phyloP scores from a whole-genome alignment of 1,140 invertebrate genomes.

The Coptotermes formosanus region DNA sequence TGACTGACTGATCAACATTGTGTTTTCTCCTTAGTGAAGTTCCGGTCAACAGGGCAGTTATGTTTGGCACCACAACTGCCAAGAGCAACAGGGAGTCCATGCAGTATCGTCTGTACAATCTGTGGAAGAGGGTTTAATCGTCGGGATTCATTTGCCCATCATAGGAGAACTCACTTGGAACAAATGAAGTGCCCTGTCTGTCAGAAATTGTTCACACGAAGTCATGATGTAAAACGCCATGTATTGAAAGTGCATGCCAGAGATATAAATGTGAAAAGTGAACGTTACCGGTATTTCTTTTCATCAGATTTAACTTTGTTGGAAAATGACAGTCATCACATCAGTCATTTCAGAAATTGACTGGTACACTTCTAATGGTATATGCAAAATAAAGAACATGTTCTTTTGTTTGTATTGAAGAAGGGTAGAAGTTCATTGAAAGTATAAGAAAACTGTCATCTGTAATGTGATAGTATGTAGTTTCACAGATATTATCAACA shows the following conservation, averaged over 20 bases:
- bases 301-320: not conserved
- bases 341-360: not conserved
- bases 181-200: slow-evolving; percentile 54
- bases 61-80: not conserved
- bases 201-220: slow-evolving; percentile 52
- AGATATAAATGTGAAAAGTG: not conserved
- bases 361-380: not conserved
- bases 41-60: not conserved
- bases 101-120: slow-evolving; percentile 45
- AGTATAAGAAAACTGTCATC: too few species aligned
- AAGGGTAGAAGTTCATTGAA: too few species aligned
- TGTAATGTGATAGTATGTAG: too few species aligned
- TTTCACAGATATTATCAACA: too few species aligned
- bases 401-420: too few species aligned
- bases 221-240: slow-evolving; percentile 37
- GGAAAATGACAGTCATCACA: not conserved
- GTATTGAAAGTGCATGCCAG: not conserved
- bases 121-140: slow-evolving; percentile 52
- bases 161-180: slow-evolving; percentile 56
- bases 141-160: slow-evolving; percentile 52
- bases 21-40: slow-evolving; percentile 3
- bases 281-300: not conserved
- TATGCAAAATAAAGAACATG: not conserved
- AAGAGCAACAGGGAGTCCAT: not conserved
- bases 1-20: not conserved